Percentiles rank a stretch among this genome's conserved stretches.
phyloP scores from a whole-genome alignment of 2,113 vertebrate genomes.

The Vicugna pacos region DNA sequence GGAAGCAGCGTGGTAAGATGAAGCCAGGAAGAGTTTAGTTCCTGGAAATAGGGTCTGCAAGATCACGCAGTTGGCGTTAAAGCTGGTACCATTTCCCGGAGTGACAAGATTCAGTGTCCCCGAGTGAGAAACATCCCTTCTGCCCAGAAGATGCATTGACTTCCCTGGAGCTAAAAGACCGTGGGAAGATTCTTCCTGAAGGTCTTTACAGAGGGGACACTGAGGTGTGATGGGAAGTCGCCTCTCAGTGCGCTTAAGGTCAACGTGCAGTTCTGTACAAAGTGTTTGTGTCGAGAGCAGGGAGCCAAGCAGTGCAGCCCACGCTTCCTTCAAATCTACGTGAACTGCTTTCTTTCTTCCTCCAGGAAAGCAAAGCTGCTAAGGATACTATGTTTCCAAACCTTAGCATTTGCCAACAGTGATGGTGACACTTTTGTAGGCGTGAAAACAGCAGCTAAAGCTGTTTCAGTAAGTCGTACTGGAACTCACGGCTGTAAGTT shows the following conservation, averaged over 20 bases:
- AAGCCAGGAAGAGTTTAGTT: background rate
- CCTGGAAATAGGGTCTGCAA: background rate
- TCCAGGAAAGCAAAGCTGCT: background rate
- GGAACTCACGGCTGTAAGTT: background rate
- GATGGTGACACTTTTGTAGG: background rate
- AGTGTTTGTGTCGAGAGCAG: accelerated
- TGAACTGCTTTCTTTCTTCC: background rate
- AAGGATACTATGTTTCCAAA: background rate
- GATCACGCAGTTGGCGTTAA: accelerated
- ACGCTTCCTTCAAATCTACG: accelerated
- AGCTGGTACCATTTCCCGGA: background rate
- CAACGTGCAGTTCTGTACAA: background rate
- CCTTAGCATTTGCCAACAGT: background rate
- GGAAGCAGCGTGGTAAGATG: background rate
- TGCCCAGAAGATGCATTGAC: background rate
- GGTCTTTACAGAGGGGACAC: background rate
- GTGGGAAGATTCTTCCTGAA: background rate
- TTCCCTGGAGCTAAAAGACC: background rate
- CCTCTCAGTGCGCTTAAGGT: background rate
- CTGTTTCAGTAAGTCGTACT: background rate
- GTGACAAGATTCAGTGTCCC: background rate
- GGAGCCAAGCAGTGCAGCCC: background rate
- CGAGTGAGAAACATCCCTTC: background rate
- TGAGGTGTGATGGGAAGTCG: background rate
- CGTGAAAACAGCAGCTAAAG: background rate